Evolutionary conservation across 2,113 vertebrate species (phyloP), one percentile per base, ranked within the genome.

Genomic region (Cochlearius cochlearius): DNA sequence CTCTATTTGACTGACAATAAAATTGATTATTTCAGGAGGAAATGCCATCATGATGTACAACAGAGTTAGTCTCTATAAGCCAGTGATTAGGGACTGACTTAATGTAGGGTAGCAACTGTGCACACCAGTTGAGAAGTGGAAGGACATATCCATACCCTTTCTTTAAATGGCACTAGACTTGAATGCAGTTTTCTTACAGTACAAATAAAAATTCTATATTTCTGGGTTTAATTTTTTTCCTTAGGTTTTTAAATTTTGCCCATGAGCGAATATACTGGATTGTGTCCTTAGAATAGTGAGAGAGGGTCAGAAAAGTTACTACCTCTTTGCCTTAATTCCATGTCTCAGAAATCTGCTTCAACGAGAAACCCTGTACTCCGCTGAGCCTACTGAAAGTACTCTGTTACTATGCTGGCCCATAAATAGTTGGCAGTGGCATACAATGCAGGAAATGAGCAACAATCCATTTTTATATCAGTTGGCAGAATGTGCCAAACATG

Each of bases 261-360:
- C 2, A 13, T 49, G 14, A 67, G 77, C 53, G 3, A 34, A 5
- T 23, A 6, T 34, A 26, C 12, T 1, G 0, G 20, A 1, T 16
- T 16, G 1, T 10, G 7, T 49, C 20, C 12, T 81, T 45, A 43
- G 26, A 41, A 92, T 45, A 85, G 3, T 15, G 18, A 71, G 41
- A 67, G 17, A 16, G 26, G 16, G 8, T 47, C 13, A 50, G 59
- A 69, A 83, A 86, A 84, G 1, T 36, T 16, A 63, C 30, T 83
- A 5, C 12, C 14, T 53, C 26, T 34, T 86, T 84, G 6, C 9
- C 15, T 80, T 74, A n/a, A 50, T 58, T 67, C 7, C 18, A 8
- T 10, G 4, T 21, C 7, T 66, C 45, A 77, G 27, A 73, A 52
- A 34, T 30, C 6, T 78, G 34, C 49, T 77, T 75, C 32, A 62